Percentiles rank a stretch among this genome's conserved stretches.
Conservation (phyloP, 2,888 invertebrate species). For the Beris chalybata region DNA sequence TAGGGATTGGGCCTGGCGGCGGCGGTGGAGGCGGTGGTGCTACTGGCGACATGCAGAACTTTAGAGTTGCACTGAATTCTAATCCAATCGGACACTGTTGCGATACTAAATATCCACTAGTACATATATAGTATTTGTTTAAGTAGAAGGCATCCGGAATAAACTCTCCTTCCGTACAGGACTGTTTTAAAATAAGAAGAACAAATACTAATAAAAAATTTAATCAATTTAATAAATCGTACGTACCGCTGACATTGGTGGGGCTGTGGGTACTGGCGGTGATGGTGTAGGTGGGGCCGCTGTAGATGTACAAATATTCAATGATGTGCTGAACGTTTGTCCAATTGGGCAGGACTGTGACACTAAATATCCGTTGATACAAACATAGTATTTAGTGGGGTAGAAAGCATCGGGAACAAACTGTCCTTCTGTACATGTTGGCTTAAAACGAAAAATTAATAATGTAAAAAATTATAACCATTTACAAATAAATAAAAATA, state of each 20-base stretch:
- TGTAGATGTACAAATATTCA: slow-evolving; percentile 6
- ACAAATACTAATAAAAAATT: too few relatives aligned
- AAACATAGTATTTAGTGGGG: slow-evolving; percentile 9
- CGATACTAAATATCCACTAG: slow-evolving; percentile 6
- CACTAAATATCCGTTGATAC: not conserved
- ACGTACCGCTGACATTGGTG: not conserved
- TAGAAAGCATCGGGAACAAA: slow-evolving; percentile 1
- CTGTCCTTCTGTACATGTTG: slow-evolving; percentile 2
- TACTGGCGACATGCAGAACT: not conserved
- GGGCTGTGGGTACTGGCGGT: not conserved
- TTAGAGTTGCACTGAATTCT: slow-evolving; percentile 10
- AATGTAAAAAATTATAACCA: too few relatives aligned
- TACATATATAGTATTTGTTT: slow-evolving; percentile 10
- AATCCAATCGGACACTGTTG: not conserved
- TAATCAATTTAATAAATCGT: too few relatives aligned
- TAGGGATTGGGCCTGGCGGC: not conserved
- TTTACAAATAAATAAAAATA: too few relatives aligned
- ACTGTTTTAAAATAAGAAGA: too few relatives aligned
- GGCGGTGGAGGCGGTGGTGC: not conserved
- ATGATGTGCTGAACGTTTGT: slow-evolving; percentile 10
- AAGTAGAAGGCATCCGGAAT: too few relatives aligned
- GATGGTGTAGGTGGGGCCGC: not conserved
- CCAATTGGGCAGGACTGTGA: slow-evolving; percentile 13
- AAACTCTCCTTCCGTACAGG: too few relatives aligned
- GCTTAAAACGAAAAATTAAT: not conserved